Evolutionary conservation across 2,113 vertebrate genomes (phyloP), one percentile per base, ranked within the genome.

Genomic region (Hippocampus guttulatus): DNA sequence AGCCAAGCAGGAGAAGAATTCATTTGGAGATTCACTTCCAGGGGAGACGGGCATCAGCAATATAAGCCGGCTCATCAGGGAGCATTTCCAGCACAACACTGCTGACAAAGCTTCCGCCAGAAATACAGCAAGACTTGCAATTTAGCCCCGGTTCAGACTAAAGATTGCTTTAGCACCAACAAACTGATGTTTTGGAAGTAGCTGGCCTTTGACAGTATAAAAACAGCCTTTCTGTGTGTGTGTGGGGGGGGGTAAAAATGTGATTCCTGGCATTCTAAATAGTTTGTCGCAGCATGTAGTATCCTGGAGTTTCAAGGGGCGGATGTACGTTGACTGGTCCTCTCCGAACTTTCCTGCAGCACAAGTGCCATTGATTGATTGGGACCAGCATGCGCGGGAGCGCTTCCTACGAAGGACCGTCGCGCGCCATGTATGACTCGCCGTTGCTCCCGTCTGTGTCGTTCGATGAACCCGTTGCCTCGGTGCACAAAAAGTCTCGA

Each of bases 91-190:
- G 72, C 20, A 45, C 70, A 78, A 74, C 70, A 81, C 75, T 85
- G 90, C 92, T 90, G 90, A 92, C 87, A 73, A 87, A 81, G 88
- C 81, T 69, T 75, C 75, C 23, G 10, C 73, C 84, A 71, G 67
- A 86, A 91, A 91, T 90, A 91, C 81, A 82, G 81, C 76, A 73
- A 82, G 85, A 85, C 86, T 89, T 87, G 81, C 83, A 85, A 80
- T 86, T 88, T 73, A 69, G 71, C 60, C 67, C 40, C 63, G 23
- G 20, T 64, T 64, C 40, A n/a, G 69, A 79, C 69, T 43, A 27
- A 52, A 74, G 71, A 84, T 83, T 20, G 43, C 68, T 85, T 88
- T 58, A 67, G 58, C 65, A 54, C 52, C 40, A 41, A 43, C 40
- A 64, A 45, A 23, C 21, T 45, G 41, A 43, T 64, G 38, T 62